Percentiles rank a stretch among this genome's conserved stretches.
phyloP scores from a whole-genome alignment of 2,113 vertebrate genomes.

The Anarrhichthys ocellatus region DNA sequence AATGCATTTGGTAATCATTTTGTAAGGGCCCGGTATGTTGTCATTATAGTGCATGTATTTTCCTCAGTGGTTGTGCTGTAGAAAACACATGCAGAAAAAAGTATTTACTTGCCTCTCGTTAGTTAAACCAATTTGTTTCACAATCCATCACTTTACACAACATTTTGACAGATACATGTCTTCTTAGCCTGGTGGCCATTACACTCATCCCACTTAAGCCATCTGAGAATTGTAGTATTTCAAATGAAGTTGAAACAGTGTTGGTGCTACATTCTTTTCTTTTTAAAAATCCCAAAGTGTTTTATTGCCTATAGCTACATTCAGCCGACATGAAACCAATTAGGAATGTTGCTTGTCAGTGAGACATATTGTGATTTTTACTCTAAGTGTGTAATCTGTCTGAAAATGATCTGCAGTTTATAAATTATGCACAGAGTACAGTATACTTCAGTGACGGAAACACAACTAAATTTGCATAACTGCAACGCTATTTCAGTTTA shows the following conservation, averaged over 20 bases:
- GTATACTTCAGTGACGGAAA: neutral
- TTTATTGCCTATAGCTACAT: constrained; percentile 29
- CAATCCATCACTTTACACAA: constrained; percentile 4
- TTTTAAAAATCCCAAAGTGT: constrained; percentile 26
- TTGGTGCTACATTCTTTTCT: neutral
- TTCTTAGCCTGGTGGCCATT: constrained; percentile 14
- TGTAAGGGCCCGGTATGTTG: neutral
- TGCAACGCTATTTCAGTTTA: neutral
- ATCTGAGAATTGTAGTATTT: constrained; percentile 15
- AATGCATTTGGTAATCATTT: neutral
- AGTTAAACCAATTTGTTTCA: constrained; percentile 15
- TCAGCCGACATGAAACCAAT: constrained; percentile 44
- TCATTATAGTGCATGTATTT: neutral
- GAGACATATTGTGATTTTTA: neutral
- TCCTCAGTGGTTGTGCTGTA: neutral
- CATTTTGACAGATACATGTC: constrained; percentile 1
- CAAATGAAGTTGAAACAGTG: constrained; percentile 17
- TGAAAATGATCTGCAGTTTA: neutral
- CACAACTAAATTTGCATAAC: constrained; percentile 1
- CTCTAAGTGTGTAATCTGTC: neutral
- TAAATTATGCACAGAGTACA: neutral
- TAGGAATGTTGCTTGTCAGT: constrained; percentile 22
- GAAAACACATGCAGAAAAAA: neutral
- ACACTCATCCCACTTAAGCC: neutral
- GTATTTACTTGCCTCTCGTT: neutral